Evolutionary conservation across 2,888 invertebrate species (phyloP).

Genomic region (Saturnia japonica): DNA sequence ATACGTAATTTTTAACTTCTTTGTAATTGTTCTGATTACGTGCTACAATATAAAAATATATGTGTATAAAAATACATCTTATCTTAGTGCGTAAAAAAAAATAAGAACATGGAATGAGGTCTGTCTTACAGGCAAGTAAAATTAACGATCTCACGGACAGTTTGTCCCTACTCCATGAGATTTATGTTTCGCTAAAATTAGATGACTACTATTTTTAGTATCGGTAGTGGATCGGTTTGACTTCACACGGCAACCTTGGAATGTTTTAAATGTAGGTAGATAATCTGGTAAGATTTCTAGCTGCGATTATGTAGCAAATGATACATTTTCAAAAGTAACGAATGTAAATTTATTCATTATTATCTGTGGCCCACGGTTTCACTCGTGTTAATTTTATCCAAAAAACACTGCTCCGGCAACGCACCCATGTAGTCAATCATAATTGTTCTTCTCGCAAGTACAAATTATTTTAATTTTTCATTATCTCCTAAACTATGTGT

Average conservation of each 20-base stretch:
- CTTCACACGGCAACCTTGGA: slow-evolving; percentile 27
- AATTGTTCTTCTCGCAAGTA: no score
- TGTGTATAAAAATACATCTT: background rate
- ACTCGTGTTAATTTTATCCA: no score
- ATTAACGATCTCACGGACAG: slow-evolving; percentile 19
- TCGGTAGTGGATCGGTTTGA: slow-evolving; percentile 19
- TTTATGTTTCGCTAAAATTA: slow-evolving; percentile 20
- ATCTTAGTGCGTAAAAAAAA: background rate
- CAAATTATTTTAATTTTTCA: no score
- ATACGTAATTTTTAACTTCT: no score
- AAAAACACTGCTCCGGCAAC: no score
- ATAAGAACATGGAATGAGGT: slow-evolving; percentile 4
- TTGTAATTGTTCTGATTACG: no score
- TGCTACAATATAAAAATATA: no score
- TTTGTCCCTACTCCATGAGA: slow-evolving; percentile 19
- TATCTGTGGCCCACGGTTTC: no score
- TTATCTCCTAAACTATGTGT: no score
- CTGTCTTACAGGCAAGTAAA: slow-evolving; percentile 4
- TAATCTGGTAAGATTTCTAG: background rate
- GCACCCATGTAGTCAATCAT: no score
- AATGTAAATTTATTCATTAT: no score
- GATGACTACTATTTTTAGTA: slow-evolving; percentile 23
- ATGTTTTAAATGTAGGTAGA: background rate
- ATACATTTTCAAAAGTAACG: background rate
- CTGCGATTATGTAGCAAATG: background rate